A percentile compares a stretch with the other conserved stretches of the same genome.
phyloP scores from a whole-genome alignment of 2,797 vertebrate genomes.

The Furcifer pardalis region DNA sequence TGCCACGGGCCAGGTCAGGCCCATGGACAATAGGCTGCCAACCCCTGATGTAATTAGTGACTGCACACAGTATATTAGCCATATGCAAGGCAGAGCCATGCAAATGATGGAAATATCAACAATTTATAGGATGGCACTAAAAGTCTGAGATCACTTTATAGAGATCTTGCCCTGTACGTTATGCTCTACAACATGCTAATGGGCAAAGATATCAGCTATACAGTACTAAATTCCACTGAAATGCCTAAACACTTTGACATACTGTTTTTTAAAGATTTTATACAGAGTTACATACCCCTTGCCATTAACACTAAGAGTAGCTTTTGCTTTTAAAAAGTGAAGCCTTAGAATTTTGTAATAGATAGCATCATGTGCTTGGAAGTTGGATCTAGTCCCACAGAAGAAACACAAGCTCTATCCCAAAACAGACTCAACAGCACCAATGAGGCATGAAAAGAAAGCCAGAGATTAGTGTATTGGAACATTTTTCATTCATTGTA shows the following conservation, averaged over 20 bases:
- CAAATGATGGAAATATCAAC: not conserved
- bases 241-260: not conserved
- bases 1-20: too few species aligned
- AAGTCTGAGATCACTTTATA: not conserved
- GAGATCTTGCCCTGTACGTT: not conserved
- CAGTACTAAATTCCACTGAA: not conserved
- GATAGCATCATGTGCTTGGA: not conserved
- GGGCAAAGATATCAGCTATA: not conserved
- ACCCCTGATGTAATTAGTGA: too few species aligned
- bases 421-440: not conserved
- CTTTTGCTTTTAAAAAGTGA: not conserved
- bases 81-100: not conserved
- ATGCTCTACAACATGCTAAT: not conserved
- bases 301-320: not conserved
- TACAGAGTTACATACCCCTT: not conserved
- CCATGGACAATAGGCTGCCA: too few species aligned
- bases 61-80: not conserved
- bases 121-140: not conserved
- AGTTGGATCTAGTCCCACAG: not conserved
- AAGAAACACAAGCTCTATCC: not conserved
- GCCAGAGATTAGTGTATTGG: not conserved
- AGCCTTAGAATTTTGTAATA: not conserved
- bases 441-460: not conserved
- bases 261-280: not conserved
- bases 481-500: not conserved